phyloP scores from a whole-genome alignment of 2,888 invertebrate species.

The Drosophila austrosaltans region DNA sequence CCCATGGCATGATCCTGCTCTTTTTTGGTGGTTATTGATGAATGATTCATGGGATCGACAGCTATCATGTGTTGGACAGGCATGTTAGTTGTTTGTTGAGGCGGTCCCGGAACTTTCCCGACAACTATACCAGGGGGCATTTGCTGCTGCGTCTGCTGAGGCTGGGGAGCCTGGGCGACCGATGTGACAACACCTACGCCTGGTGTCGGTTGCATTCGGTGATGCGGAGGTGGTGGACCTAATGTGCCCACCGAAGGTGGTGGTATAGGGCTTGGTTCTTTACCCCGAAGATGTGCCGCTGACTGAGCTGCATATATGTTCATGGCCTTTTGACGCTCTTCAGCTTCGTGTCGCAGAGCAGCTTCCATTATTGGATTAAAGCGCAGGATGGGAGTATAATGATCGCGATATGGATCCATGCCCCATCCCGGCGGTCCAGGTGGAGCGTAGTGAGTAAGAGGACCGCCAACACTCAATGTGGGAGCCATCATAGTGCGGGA shows the following conservation, averaged over 20 bases:
- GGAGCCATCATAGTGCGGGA: conserved; percentile 85
- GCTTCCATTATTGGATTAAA: conserved; percentile 92
- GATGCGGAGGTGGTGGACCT: conserved; percentile 79
- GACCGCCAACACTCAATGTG: conserved; percentile 83
- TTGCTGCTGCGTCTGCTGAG: conserved; percentile 37
- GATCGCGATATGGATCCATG: conserved; percentile 87
- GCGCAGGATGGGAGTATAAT: conserved; percentile 88
- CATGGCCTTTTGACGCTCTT: conserved; percentile 90
- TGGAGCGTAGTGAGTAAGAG: conserved; percentile 86
- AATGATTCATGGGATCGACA: conserved; percentile 71
- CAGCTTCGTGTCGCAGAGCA: conserved; percentile 90
- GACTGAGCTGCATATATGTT: conserved; percentile 88
- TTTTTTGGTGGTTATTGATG: conserved; percentile 61
- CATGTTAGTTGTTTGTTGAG: conserved; percentile 49
- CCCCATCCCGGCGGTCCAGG: conserved; percentile 85
- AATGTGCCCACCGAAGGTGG: conserved; percentile 77
- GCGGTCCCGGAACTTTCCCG: conserved; percentile 40
- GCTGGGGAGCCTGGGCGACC: conserved; percentile 26
- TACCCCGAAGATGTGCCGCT: conserved; percentile 82
- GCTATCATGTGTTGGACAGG: conserved; percentile 76
- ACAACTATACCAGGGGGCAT: conserved; percentile 38
- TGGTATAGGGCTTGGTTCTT: conserved; percentile 83
- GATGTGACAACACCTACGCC: conserved; percentile 38
- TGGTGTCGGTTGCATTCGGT: conserved; percentile 79
- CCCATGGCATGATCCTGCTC: conserved; percentile 65